These are phyloP conservation scores for Megathymus violae DNA, from an alignment of 1,140 invertebrate species.

Conservation along the genomic window DNA sequence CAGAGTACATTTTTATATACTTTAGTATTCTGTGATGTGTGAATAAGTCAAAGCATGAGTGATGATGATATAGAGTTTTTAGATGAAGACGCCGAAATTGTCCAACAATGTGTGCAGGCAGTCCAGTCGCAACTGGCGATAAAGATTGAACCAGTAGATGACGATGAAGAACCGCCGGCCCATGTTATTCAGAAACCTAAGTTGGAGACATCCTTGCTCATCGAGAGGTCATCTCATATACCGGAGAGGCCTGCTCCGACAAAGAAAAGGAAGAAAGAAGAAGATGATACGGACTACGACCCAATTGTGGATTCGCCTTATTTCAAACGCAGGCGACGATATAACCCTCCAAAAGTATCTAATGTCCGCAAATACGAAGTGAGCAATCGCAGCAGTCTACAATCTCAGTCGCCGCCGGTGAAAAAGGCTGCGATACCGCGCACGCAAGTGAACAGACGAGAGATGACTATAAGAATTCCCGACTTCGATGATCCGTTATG, in stretches of 20 bases:
- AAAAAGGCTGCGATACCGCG: background rate
- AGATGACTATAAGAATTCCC: conserved; percentile 56
- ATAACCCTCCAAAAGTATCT: background rate
- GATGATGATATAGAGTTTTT: conserved; percentile 68
- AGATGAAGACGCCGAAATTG: conserved; percentile 77
- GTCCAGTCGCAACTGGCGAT: conserved; percentile 11
- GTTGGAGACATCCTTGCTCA: conserved; percentile 43
- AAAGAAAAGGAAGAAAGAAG: conserved; percentile 49
- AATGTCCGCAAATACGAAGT: conserved; percentile 3
- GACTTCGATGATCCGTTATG: conserved; percentile 74
- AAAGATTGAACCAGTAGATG: background rate
- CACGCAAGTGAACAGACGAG: conserved; percentile 28
- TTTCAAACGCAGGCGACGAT: background rate
- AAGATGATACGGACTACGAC: conserved; percentile 71
- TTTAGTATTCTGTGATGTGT: too few relatives aligned
- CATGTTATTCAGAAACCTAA: conserved; percentile 7
- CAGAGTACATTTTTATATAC: too few relatives aligned
- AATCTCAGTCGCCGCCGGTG: background rate
- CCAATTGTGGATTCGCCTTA: conserved; percentile 51
- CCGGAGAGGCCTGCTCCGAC: conserved; percentile 5
- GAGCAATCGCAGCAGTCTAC: background rate
- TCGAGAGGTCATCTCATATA: conserved; percentile 43
- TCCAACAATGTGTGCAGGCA: conserved; percentile 68
- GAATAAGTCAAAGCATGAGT: conserved; percentile 48
- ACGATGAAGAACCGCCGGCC: conserved; percentile 10